phyloP scores from a whole-genome alignment of 1,140 invertebrate species.

The Zaprionus camerounensis region DNA sequence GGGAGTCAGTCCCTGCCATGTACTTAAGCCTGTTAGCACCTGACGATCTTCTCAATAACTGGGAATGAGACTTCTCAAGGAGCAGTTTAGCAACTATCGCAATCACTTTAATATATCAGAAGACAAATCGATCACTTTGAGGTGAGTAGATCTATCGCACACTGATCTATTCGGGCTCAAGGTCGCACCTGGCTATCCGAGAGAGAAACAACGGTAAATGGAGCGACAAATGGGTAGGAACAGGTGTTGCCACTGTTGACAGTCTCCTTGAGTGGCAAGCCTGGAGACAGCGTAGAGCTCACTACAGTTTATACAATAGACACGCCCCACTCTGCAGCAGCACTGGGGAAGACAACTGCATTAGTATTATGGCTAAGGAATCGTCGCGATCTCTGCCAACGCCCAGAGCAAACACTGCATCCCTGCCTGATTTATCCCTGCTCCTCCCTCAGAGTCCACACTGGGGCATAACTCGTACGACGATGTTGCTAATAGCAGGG shows the following conservation, averaged over 20 bases:
- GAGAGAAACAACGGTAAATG: slow-evolving; percentile 19
- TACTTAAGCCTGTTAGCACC: slow-evolving; percentile 26
- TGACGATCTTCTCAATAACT: slow-evolving; percentile 22
- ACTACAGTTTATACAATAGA: slow-evolving; percentile 13
- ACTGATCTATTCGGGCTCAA: slow-evolving; percentile 40
- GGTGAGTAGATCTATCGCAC: slow-evolving; percentile 1
- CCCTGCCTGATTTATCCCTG: slow-evolving; percentile 47
- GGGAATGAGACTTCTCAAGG: background rate
- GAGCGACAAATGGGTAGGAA: slow-evolving; percentile 25
- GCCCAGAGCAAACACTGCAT: slow-evolving; percentile 66
- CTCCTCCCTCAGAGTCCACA: slow-evolving; percentile 22
- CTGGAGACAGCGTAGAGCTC: too few species aligned
- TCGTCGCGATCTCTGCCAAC: slow-evolving; percentile 51
- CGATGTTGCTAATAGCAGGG: slow-evolving; percentile 63
- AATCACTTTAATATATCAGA: slow-evolving; percentile 35
- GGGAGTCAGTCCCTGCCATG: slow-evolving; percentile 31
- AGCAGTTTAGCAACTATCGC: background rate
- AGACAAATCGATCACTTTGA: slow-evolving; percentile 36
- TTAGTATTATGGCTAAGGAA: slow-evolving; percentile 33
- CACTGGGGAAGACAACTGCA: slow-evolving; percentile 65
- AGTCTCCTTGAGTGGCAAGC: slow-evolving; percentile 72
- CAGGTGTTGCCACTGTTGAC: slow-evolving; percentile 75
- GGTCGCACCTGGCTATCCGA: slow-evolving; percentile 43
- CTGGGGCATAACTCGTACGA: slow-evolving; percentile 54
- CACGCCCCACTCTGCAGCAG: slow-evolving; percentile 55